phyloP scores from a whole-genome alignment of 2,113 vertebrate species.

The Odobenus rosmarus region DNA sequence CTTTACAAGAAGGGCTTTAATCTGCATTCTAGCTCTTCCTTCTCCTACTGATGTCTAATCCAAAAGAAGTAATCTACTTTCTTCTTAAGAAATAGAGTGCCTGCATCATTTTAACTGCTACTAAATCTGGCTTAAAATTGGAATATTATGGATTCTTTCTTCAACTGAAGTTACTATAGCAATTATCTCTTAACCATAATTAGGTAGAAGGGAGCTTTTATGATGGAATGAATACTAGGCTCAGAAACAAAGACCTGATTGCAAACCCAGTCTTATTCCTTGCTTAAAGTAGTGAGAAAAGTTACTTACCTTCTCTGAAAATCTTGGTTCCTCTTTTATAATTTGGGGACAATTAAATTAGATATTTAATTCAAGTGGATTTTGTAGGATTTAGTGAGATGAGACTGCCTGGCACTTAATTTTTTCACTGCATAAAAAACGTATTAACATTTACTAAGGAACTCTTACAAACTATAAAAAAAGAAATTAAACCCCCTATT shows the following conservation, averaged over 20 bases:
- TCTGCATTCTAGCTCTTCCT: slow-evolving; percentile 13
- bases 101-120: slow-evolving; percentile 3
- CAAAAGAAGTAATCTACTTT: slow-evolving; percentile 53
- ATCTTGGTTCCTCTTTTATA: not conserved
- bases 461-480: not conserved
- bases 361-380: slow-evolving; percentile 48
- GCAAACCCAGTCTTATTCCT: not conserved
- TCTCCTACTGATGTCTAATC: slow-evolving; percentile 36
- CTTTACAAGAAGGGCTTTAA: not conserved
- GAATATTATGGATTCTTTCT: slow-evolving; percentile 47
- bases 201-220: slow-evolving; percentile 40
- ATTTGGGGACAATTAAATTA: slow-evolving; percentile 31
- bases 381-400: slow-evolving; percentile 54
- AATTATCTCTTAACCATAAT: slow-evolving; percentile 53
- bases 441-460: slow-evolving; percentile 35
- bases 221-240: not conserved
- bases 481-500: not conserved
- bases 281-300: not conserved
- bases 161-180: slow-evolving; percentile 49
- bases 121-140: slow-evolving; percentile 55
- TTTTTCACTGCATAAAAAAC: slow-evolving; percentile 35
- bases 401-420: not conserved
- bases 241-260: not conserved
- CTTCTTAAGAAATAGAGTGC: not conserved
- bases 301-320: slow-evolving; percentile 43